Conservation (phyloP, 2,797 vertebrate species). For the Poecile montanus region DNA sequence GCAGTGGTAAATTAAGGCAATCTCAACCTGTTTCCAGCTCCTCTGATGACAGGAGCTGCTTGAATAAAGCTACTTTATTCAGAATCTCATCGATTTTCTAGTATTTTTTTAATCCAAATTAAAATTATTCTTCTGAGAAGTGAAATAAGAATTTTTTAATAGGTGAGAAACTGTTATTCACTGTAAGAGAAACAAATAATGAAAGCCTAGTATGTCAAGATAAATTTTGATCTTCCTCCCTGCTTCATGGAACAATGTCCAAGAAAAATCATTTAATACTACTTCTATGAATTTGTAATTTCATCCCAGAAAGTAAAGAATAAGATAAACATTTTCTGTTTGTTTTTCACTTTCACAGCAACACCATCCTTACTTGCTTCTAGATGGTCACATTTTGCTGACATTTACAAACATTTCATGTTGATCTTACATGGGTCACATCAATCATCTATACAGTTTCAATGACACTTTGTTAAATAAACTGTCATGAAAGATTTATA, state of each 20-base stretch:
- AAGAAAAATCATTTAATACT: constrained; percentile 66
- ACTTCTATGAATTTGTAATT: constrained; percentile 76
- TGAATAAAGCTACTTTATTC: background rate
- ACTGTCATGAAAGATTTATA: constrained; percentile 87
- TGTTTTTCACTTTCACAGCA: constrained; percentile 76
- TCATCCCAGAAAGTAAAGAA: constrained; percentile 67
- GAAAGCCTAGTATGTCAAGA: constrained; percentile 39
- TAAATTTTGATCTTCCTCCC: constrained; percentile 18
- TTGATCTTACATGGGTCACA: constrained; percentile 81
- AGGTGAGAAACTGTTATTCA: background rate
- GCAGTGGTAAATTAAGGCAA: background rate
- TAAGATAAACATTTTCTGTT: constrained; percentile 79
- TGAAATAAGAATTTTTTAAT: background rate
- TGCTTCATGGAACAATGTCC: background rate
- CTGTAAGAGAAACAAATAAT: background rate
- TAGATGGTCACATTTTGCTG: constrained; percentile 82
- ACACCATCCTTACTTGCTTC: constrained; percentile 73
- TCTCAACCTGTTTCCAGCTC: background rate
- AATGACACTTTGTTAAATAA: constrained; percentile 87
- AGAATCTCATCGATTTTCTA: background rate
- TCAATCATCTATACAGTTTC: constrained; percentile 83
- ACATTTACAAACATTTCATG: constrained; percentile 86
- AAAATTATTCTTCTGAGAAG: background rate
- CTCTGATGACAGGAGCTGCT: background rate
- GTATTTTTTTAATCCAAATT: background rate